phyloP scores from a whole-genome alignment of 2,797 vertebrate genomes.

The Myotis daubentonii region DNA sequence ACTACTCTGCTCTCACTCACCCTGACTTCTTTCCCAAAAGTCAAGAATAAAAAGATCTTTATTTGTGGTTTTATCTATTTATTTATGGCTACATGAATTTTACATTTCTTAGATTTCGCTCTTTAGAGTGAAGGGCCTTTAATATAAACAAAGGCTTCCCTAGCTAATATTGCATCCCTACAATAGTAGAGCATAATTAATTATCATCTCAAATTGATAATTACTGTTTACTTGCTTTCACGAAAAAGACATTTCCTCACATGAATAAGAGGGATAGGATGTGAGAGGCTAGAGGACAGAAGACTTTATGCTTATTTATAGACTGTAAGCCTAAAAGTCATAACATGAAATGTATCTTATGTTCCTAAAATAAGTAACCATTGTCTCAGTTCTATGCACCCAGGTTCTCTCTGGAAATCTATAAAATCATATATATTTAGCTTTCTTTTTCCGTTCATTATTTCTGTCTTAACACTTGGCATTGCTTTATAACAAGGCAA shows the following conservation, averaged over 20 bases:
- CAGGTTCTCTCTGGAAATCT: not conserved
- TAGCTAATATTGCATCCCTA: not conserved
- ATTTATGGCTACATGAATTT: not conserved
- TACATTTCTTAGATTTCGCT: not conserved
- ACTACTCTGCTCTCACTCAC: not conserved
- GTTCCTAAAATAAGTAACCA: not conserved
- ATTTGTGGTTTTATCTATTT: not conserved
- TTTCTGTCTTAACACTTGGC: not conserved
- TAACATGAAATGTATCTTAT: not conserved
- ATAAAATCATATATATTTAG: not conserved
- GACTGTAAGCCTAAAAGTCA: conserved; percentile 22
- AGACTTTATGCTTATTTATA: not conserved
- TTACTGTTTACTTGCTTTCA: not conserved
- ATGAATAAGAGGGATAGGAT: not conserved
- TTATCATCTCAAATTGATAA: not conserved
- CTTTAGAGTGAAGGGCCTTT: not conserved
- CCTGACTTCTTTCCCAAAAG: not conserved
- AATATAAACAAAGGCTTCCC: not conserved
- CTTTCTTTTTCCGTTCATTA: not conserved
- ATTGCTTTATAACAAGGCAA: not conserved
- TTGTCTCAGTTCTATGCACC: not conserved
- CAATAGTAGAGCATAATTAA: not conserved
- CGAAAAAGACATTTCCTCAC: not conserved
- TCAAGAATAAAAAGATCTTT: not conserved
- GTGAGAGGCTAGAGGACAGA: not conserved